These are phyloP conservation scores for Nomada fucata DNA, from an alignment of 2,888 invertebrate genomes.

Conservation along the genomic window DNA sequence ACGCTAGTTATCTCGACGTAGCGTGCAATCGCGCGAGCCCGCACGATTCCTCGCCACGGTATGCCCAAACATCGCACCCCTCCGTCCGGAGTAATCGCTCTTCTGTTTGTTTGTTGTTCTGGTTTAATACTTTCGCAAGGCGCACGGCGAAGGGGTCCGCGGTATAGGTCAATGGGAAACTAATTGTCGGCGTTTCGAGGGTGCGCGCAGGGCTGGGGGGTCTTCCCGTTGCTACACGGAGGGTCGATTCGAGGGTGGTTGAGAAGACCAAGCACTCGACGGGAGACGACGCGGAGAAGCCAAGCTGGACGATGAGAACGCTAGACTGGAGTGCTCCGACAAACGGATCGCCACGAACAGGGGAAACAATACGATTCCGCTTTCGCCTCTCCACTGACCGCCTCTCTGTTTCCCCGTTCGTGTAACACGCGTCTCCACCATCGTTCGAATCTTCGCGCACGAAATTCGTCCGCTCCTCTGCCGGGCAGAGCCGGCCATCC, in stretches of 20 bases:
- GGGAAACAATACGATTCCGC: conserved; percentile 79
- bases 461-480: not conserved
- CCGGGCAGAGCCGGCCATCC: not conserved
- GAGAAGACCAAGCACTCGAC: conserved; percentile 79
- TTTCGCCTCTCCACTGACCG: conserved; percentile 14
- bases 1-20: not conserved
- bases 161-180: conserved; percentile 79
- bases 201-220: conserved; percentile 53
- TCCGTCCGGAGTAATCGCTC: conserved; percentile 52
- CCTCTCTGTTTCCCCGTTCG: conserved; percentile 20
- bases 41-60: conserved; percentile 28
- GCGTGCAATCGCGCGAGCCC: conserved; percentile 8
- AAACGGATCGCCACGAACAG: conserved; percentile 80
- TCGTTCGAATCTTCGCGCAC: conserved; percentile 1
- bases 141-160: conserved; percentile 64
- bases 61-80: conserved; percentile 26
- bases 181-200: conserved; percentile 79
- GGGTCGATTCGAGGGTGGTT: conserved; percentile 76
- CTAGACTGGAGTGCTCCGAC: conserved; percentile 82
- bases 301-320: conserved; percentile 71
- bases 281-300: conserved; percentile 70
- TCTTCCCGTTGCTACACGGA: conserved; percentile 60
- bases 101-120: conserved; percentile 72
- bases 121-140: conserved; percentile 68
- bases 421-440: not conserved